Evolutionary conservation across 2,888 invertebrate species (phyloP).

Genomic region (Drosophila ustulata): DNA sequence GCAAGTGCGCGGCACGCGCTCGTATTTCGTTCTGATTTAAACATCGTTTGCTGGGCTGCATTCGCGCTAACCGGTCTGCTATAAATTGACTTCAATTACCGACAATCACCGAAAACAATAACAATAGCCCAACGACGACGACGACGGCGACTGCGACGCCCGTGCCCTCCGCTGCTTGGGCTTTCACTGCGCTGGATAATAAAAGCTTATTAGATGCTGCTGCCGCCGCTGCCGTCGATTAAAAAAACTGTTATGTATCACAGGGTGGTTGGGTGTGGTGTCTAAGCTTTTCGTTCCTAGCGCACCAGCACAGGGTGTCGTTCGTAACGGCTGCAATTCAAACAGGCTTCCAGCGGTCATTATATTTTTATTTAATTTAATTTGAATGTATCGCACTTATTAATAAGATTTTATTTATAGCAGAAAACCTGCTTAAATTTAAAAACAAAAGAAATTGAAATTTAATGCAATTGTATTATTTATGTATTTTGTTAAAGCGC

Average conservation of each 20-base stretch:
- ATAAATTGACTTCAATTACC: conserved; percentile 14
- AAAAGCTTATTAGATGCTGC: conserved; percentile 60
- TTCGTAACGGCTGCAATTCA: conserved; percentile 5
- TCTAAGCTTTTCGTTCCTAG: conserved; percentile 9
- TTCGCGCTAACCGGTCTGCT: conserved; percentile 18
- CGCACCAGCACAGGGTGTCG: conserved; percentile 14
- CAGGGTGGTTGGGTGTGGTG: conserved; percentile 31
- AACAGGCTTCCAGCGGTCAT: not conserved
- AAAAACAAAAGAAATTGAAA: no score
- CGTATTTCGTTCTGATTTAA: conserved; percentile 47
- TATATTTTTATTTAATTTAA: not conserved
- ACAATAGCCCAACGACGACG: not conserved
- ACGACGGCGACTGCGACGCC: conserved; percentile 13
- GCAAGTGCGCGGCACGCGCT: conserved; percentile 49
- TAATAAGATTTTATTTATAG: no score
- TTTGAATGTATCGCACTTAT: no score
- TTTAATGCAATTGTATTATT: no score
- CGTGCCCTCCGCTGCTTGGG: conserved; percentile 25
- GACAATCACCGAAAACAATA: conserved; percentile 36
- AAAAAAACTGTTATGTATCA: conserved; percentile 39
- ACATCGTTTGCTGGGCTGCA: conserved; percentile 45
- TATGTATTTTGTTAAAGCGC: no score
- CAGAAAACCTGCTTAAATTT: no score
- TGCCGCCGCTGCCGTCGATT: conserved; percentile 4
- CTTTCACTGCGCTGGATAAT: conserved; percentile 63